Evolutionary conservation across 2,888 invertebrate species (phyloP).

Genomic region (Hipparchia sbordonii): DNA sequence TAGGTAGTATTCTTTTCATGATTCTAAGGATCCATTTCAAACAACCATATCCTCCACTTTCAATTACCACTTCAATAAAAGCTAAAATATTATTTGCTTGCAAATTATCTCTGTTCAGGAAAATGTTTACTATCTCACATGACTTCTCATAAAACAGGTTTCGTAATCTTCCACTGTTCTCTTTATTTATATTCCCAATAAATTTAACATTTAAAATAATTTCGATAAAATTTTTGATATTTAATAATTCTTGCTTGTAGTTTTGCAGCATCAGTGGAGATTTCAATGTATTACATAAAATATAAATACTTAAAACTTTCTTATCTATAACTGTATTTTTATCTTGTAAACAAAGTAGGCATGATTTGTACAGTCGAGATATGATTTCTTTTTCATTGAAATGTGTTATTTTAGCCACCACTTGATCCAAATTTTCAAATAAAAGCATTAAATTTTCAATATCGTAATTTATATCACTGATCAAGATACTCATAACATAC

Average conservation of each 20-base stretch:
- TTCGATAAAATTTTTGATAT: conserved; percentile 49
- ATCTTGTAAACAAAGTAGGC: conserved; percentile 55
- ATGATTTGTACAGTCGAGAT: conserved; percentile 55
- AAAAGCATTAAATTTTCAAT: conserved; percentile 52
- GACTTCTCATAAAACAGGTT: conserved; percentile 66
- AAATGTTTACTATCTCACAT: conserved; percentile 56
- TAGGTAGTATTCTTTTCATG: conserved; percentile 55
- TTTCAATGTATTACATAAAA: conserved; percentile 51
- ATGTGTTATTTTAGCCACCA: conserved; percentile 40
- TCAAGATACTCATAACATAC: conserved; percentile 55
- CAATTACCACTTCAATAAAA: conserved; percentile 61
- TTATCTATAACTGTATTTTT: conserved; percentile 53
- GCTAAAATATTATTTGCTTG: conserved; percentile 48
- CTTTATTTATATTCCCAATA: conserved; percentile 44
- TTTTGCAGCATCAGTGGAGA: conserved; percentile 43
- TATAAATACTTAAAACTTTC: conserved; percentile 54
- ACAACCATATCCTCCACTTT: conserved; percentile 77
- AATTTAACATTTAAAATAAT: conserved; percentile 48
- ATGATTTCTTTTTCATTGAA: conserved; percentile 47
- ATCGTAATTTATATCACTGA: conserved; percentile 49
- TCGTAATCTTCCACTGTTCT: conserved; percentile 61
- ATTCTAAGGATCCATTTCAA: conserved; percentile 69
- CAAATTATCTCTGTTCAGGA: conserved; percentile 44
- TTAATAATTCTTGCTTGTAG: conserved; percentile 56
- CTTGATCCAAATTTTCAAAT: conserved; percentile 47